Base-by-base conservation (phyloP, 2,113 vertebrate genomes). In the Paradoxurus hermaphroditus region DNA sequence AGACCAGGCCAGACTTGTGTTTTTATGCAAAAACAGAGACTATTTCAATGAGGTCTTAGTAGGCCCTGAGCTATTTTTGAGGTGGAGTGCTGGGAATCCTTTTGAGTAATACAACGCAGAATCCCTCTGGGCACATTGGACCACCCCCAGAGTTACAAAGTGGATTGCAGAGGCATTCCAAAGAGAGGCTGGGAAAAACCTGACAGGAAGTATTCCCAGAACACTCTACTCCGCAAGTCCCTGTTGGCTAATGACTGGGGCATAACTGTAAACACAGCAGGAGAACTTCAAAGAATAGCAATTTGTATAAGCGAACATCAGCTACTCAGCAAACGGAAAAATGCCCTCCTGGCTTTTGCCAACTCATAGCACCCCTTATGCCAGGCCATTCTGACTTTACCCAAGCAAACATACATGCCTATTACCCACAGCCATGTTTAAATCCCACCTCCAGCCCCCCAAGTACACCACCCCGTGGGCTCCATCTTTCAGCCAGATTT, bases 161-260 rank as follows among this genome's bases (percentile, higher is more conserved):
- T 44, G 81, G 59, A 82, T 88, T 92, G 70, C 23, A 51, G 86
- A 97, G 95, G 65, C 97, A 97, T 97, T 97, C 97, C 90, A 96
- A 44, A 86, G 91, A 87, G 3, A 97, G 96, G 95, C 96, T 97
- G 96, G 97, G 97, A 97, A 97, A 98, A 97, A 95, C 87, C 94
- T 95, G 90, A 97, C 79, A 92, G 96, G 93, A 98, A 97, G 95
- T 95, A 95, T 97, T 98, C 95, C 96, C 97, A 97, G 96, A 97
- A 97, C 59, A 90, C 92, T 65, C 82, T 62, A 39, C 75, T 96
- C 93, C 93, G 96, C 39, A 81, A 95, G 91, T 95, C 91, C 92
- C 98, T 82, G 75, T 82, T 95, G 97, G 91, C 94, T 98, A 72
- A 96, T 94, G 91, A 92, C 49, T 63, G 46, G 84, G 96, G 90